Evolutionary conservation across 2,113 vertebrate species (phyloP), one percentile per base, ranked within the genome.

Genomic region (Entomyzon cyanotis): DNA sequence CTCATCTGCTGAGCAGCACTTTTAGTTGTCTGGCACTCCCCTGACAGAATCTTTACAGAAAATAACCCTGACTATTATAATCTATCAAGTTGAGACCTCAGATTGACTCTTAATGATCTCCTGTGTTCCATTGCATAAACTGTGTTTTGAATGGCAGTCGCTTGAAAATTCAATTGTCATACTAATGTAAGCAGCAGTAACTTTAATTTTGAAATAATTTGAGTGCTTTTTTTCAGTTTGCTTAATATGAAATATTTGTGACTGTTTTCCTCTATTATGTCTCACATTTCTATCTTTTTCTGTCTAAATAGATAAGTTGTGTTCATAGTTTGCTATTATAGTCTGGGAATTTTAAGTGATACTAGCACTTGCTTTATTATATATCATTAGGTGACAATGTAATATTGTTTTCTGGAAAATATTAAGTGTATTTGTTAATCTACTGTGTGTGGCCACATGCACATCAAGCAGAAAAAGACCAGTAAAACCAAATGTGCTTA

Each of bases 81-180:
- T 17, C 70, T 77, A 44, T 84, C 76, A 82, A 94, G 11, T 20
- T 70, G 84, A 91, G 91, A 88, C 90, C 83, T 96, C 79, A 86
- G 68, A 70, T 56, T 95, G 90, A 87, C 75, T 81, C 47, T 31
- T 84, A 50, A 80, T 87, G 60, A 52, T 92, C n/a, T 91, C 60
- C 73, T 69, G 67, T 82, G 42, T 76, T 93, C 65, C 10, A 3
- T 15, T 79, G 89, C 68, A 59, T 89, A 50, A 91, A 76, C 28
- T 71, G 41, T 84, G 49, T 68, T 89, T 89, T 84, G 74, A 94
- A 73, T 86, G 65, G 35, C 31, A 65, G 39, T 64, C 17, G 16
- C 24, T 82, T 64, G 62, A 49, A 89, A 91, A 91, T 73, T 50
- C 42, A 65, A 5, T 85, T 95, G 41, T 91, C 31, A 3, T 65